phyloP scores from a whole-genome alignment of 2,888 invertebrate genomes.

The Apeira syringaria region DNA sequence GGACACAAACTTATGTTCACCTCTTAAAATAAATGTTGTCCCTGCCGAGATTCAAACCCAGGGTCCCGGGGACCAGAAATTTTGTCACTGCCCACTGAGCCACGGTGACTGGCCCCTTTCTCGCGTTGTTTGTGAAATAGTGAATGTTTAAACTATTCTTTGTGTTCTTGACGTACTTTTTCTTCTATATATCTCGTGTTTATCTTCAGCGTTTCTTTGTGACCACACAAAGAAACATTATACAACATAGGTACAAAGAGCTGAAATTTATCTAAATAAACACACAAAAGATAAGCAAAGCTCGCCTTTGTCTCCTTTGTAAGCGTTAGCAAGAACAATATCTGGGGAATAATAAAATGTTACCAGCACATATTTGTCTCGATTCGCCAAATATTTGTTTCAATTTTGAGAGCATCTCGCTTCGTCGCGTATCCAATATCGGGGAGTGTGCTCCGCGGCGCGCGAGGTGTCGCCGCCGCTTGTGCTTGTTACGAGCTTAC shows the following conservation, averaged over 20 bases:
- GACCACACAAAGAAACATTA: neutral
- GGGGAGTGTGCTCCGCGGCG: slow-evolving; percentile 1
- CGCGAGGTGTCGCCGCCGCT: neutral
- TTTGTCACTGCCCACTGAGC: too few species aligned
- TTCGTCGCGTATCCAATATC: slow-evolving; percentile 3
- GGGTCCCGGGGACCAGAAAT: too few species aligned
- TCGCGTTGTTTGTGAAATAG: too few species aligned
- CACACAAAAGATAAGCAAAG: slow-evolving; percentile 9
- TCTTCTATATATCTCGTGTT: too few species aligned
- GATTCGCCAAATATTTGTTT: neutral
- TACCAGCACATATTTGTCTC: neutral
- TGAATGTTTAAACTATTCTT: too few species aligned
- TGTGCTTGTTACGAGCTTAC: neutral
- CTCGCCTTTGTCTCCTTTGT: slow-evolving; percentile 6
- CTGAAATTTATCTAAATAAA: slow-evolving; percentile 1
- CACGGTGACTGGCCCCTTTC: too few species aligned
- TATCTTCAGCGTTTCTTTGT: slow-evolving; percentile 4
- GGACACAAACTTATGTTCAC: too few species aligned
- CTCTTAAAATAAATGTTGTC: too few species aligned
- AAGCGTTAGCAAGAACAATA: slow-evolving; percentile 1
- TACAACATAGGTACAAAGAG: slow-evolving; percentile 3
- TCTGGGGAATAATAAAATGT: slow-evolving; percentile 5
- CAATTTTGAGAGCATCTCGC: neutral
- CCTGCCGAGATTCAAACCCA: too few species aligned
- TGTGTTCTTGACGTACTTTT: too few species aligned